A percentile compares a stretch with the other conserved stretches of the same genome.
Evolutionary conservation across 2,888 invertebrate species (phyloP).

Genomic region (Coelinius sp.): DNA sequence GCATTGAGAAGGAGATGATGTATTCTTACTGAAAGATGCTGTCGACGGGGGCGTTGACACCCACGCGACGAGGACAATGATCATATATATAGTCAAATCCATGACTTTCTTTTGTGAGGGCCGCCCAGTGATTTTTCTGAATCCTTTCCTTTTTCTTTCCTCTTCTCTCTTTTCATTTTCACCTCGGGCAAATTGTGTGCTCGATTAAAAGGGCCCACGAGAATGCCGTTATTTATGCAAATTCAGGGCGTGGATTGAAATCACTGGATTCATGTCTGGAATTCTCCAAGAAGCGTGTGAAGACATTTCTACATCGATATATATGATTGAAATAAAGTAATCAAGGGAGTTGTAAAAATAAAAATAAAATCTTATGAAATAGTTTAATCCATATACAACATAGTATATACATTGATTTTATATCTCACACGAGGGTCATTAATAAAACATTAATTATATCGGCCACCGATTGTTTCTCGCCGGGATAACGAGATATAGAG

Average conservation of each 20-base stretch:
- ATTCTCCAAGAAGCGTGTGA: too few species aligned
- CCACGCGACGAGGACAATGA: slow-evolving; percentile 63
- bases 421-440: slow-evolving; percentile 49
- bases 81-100: slow-evolving; percentile 24
- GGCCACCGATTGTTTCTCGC: slow-evolving; percentile 54
- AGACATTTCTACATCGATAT: background rate
- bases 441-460: slow-evolving; percentile 57
- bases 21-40: slow-evolving; percentile 2
- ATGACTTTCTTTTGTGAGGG: slow-evolving; percentile 46
- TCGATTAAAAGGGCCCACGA: slow-evolving; percentile 40
- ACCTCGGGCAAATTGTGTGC: slow-evolving; percentile 37
- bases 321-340: background rate
- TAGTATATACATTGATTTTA: background rate
- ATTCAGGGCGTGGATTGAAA: slow-evolving; percentile 34
- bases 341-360: background rate
- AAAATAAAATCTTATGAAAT: background rate
- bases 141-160: slow-evolving; percentile 28
- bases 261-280: background rate
- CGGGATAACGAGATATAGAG: slow-evolving; percentile 39
- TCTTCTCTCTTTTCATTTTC: slow-evolving; percentile 34
- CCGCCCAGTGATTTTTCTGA: slow-evolving; percentile 58
- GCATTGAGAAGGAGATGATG: slow-evolving; percentile 45
- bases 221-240: slow-evolving; percentile 28
- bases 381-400: background rate
- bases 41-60: slow-evolving; percentile 67